Evolutionary conservation across 2,888 invertebrate species (phyloP).

Genomic region (Euplexia lucipara): DNA sequence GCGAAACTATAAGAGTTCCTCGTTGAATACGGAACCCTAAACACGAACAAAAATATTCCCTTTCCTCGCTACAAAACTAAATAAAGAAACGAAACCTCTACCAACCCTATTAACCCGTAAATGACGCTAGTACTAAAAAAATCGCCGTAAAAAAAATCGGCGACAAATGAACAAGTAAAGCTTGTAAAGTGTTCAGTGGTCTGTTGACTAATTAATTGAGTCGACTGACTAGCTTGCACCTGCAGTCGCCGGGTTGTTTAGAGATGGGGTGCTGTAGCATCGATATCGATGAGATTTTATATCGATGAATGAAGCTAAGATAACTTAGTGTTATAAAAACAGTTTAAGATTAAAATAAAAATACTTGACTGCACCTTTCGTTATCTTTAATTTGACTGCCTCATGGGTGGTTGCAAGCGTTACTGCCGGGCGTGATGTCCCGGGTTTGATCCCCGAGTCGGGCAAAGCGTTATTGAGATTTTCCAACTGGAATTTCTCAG

Average conservation of each 20-base stretch:
- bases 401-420: no score
- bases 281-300: constrained; percentile 34
- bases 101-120: constrained; percentile 30
- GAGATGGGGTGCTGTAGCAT: constrained; percentile 49
- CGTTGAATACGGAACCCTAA: no score
- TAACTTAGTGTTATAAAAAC: no score
- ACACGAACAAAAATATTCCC: background rate
- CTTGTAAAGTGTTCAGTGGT: constrained; percentile 65
- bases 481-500: no score
- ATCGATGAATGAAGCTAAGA: background rate
- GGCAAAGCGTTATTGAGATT: no score
- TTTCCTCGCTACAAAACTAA: background rate
- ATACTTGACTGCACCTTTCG: no score
- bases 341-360: no score
- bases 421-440: no score
- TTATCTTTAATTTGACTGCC: no score
- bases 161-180: constrained; percentile 62
- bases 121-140: constrained; percentile 30
- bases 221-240: constrained; percentile 67
- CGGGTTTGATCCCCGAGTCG: no score
- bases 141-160: constrained; percentile 30
- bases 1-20: no score
- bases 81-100: background rate
- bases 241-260: constrained; percentile 64
- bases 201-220: constrained; percentile 73